A percentile compares a stretch with the other conserved stretches of the same genome.
These are phyloP conservation scores for Chelmon rostratus DNA, from an alignment of 2,797 vertebrate genomes.

Conservation along the genomic window DNA sequence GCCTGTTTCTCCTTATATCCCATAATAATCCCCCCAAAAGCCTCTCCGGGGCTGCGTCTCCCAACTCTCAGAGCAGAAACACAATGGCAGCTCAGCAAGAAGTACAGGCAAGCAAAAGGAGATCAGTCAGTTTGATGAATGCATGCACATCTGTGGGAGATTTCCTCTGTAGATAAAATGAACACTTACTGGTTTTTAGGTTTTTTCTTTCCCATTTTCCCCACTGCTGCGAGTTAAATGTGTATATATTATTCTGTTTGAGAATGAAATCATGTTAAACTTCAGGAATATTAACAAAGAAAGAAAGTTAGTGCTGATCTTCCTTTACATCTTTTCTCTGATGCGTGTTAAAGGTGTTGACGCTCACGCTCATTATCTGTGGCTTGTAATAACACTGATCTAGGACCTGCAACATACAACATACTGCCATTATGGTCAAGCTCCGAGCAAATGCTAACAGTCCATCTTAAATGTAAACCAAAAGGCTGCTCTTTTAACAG, in stretches of 20 bases:
- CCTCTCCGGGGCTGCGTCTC: conserved; percentile 39
- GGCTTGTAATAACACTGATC: conserved; percentile 33
- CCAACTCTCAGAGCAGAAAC: conserved; percentile 49
- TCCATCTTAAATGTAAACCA: conserved; percentile 14
- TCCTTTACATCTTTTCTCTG: not conserved
- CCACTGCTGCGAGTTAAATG: conserved; percentile 11
- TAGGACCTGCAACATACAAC: not conserved
- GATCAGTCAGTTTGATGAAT: conserved; percentile 70
- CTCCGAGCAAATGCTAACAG: conserved; percentile 25
- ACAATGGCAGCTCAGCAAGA: conserved; percentile 55
- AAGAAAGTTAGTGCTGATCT: not conserved
- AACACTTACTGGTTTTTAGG: conserved; percentile 52
- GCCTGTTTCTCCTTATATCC: conserved; percentile 53
- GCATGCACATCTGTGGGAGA: conserved; percentile 58
- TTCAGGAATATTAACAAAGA: not conserved
- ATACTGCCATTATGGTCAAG: not conserved
- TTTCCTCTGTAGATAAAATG: conserved; percentile 70
- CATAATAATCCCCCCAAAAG: conserved; percentile 67
- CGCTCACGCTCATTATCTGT: not conserved
- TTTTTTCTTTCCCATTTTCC: not conserved
- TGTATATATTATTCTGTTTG: conserved; percentile 22
- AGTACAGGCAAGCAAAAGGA: conserved; percentile 32
- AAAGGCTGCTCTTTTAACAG: conserved; percentile 17
- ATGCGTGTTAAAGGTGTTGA: conserved; percentile 26
- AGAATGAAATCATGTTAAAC: conserved; percentile 6